Conservation (phyloP, 2,888 invertebrate genomes). For the Antitype chi region DNA sequence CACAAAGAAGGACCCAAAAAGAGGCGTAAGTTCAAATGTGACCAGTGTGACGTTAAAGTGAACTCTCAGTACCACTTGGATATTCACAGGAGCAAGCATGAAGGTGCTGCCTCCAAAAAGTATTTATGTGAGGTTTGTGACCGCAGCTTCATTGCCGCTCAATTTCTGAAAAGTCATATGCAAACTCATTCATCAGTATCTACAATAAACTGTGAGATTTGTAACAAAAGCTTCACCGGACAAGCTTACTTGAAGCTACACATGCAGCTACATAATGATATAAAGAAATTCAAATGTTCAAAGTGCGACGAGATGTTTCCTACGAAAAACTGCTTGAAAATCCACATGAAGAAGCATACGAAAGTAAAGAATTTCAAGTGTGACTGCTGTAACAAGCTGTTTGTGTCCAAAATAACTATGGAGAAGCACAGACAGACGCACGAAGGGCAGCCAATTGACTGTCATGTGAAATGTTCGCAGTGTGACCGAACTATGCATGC, state of each 20-base stretch:
- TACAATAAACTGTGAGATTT: slow-evolving; percentile 88
- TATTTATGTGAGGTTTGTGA: slow-evolving; percentile 87
- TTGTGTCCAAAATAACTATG: slow-evolving; percentile 89
- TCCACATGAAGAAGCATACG: slow-evolving; percentile 88
- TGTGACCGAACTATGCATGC: slow-evolving; percentile 88
- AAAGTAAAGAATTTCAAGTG: slow-evolving; percentile 89
- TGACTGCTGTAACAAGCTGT: slow-evolving; percentile 85
- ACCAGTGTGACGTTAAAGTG: slow-evolving; percentile 88
- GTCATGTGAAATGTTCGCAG: slow-evolving; percentile 86
- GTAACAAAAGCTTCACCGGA: slow-evolving; percentile 85
- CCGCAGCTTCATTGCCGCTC: slow-evolving; percentile 87
- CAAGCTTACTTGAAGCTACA: slow-evolving; percentile 88
- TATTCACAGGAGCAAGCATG: slow-evolving; percentile 87
- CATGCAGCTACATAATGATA: slow-evolving; percentile 88
- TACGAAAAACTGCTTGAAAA: slow-evolving; percentile 87
- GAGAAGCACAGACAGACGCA: slow-evolving; percentile 86
- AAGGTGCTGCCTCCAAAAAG: slow-evolving; percentile 85
- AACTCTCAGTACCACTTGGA: slow-evolving; percentile 88
- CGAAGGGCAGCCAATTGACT: slow-evolving; percentile 87
- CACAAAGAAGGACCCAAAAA: slow-evolving; percentile 84
- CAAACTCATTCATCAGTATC: slow-evolving; percentile 85
- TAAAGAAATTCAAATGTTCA: slow-evolving; percentile 87
- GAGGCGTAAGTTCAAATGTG: slow-evolving; percentile 86
- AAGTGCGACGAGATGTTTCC: slow-evolving; percentile 89
- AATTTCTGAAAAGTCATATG: slow-evolving; percentile 88